phyloP scores from a whole-genome alignment of 2,113 vertebrate genomes.

The Corythornis madagascariensis region DNA sequence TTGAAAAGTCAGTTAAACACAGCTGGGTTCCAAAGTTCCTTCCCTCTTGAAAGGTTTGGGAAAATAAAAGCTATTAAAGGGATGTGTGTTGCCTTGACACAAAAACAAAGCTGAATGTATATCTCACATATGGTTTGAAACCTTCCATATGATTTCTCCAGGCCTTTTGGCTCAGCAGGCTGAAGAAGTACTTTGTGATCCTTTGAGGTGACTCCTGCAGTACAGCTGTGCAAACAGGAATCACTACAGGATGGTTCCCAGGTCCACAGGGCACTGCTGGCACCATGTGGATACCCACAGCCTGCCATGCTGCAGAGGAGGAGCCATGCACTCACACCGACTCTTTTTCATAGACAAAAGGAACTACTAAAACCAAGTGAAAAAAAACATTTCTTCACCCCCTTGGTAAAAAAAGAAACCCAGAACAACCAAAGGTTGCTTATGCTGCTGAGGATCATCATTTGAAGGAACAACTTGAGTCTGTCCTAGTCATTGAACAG shows the following conservation, averaged over 20 bases:
- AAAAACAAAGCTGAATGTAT: neutral
- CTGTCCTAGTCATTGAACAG: neutral
- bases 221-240: neutral
- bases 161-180: neutral
- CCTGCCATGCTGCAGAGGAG: neutral
- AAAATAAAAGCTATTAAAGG: neutral
- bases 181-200: neutral
- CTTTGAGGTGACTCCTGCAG: neutral
- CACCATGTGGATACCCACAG: neutral
- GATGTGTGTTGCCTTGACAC: neutral
- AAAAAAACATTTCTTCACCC: neutral
- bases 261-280: neutral
- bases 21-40: neutral
- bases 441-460: neutral
- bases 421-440: neutral
- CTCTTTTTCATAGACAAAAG: neutral
- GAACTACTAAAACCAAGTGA: neutral
- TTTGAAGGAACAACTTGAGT: neutral
- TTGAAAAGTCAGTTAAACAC: neutral
- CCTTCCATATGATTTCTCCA: neutral
- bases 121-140: neutral
- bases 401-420: neutral
- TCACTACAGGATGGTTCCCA: neutral
- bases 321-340: neutral
- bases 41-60: neutral